Conservation (phyloP, 2,113 vertebrate species). For the Casuarius casuarius region DNA sequence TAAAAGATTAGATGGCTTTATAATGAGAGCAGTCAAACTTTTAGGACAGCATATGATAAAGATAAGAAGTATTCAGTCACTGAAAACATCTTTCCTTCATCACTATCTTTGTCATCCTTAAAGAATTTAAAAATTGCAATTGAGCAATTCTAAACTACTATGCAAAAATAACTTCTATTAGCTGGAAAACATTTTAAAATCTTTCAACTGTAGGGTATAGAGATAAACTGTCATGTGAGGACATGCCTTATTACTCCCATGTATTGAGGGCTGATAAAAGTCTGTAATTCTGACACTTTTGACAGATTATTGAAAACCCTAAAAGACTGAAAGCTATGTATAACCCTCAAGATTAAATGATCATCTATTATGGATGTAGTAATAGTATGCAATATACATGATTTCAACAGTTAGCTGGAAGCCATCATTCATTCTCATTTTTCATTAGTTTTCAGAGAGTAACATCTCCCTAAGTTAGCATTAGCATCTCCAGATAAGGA, state of each 20-base stretch:
- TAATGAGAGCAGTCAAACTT: conserved; percentile 64
- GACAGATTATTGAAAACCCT: conserved; percentile 11
- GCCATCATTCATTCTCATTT: conserved; percentile 11
- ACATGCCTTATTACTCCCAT: neutral
- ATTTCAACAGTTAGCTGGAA: conserved; percentile 27
- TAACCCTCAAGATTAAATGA: conserved; percentile 12
- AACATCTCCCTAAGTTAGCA: neutral
- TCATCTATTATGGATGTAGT: neutral
- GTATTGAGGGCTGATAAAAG: neutral
- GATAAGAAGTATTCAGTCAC: conserved; percentile 51
- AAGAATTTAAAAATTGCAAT: conserved; percentile 46
- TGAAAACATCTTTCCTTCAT: conserved; percentile 43
- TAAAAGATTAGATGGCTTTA: conserved; percentile 59
- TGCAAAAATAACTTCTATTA: conserved; percentile 48
- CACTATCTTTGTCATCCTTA: conserved; percentile 28
- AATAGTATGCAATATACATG: neutral
- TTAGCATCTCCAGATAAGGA: neutral
- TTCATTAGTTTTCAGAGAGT: conserved; percentile 1
- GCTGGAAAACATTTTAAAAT: conserved; percentile 41
- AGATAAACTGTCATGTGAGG: conserved; percentile 17
- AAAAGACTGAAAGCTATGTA: conserved; percentile 20
- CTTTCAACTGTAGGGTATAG: conserved; percentile 5
- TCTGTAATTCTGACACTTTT: conserved; percentile 23
- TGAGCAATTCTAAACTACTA: conserved; percentile 45
- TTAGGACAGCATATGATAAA: conserved; percentile 34